Percentiles rank a stretch among this genome's conserved stretches.
Conservation (phyloP, 2,797 vertebrate genomes). For the Craterocephalus amniculus region DNA sequence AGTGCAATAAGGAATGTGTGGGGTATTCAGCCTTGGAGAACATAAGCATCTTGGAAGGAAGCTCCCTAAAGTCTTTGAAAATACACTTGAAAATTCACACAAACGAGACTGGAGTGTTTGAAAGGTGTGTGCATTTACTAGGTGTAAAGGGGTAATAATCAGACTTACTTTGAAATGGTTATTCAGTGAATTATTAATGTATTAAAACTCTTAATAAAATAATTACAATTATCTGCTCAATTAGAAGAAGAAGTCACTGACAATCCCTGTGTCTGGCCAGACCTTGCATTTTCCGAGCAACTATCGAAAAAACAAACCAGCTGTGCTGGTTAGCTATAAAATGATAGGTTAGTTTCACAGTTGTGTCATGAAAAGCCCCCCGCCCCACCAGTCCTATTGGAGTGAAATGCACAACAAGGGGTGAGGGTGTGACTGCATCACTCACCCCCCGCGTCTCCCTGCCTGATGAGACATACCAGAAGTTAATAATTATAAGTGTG, state of each 20-base stretch:
- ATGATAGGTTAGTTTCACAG: constrained; percentile 55
- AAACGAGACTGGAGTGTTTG: neutral
- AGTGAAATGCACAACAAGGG: constrained; percentile 56
- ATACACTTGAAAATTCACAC: neutral
- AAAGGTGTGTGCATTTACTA: neutral
- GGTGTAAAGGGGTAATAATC: neutral
- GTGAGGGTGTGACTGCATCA: constrained; percentile 55
- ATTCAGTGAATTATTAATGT: neutral
- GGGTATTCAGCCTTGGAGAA: constrained; percentile 1
- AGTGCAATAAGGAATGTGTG: neutral
- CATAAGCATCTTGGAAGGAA: neutral
- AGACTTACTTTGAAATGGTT: neutral
- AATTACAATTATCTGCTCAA: neutral
- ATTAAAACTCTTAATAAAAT: neutral
- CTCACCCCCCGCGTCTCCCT: constrained; percentile 43
- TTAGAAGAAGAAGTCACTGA: constrained; percentile 14
- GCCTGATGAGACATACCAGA: constrained; percentile 50
- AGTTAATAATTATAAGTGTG: constrained; percentile 64
- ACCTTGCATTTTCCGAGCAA: constrained; percentile 49
- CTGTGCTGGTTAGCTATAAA: constrained; percentile 63
- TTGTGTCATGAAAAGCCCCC: constrained; percentile 53
- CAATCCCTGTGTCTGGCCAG: constrained; percentile 48
- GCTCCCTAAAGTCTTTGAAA: constrained; percentile 9
- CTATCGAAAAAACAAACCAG: constrained; percentile 50
- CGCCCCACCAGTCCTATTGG: constrained; percentile 26